phyloP scores from a whole-genome alignment of 1,140 invertebrate species.

The Meloidogyne exigua region DNA sequence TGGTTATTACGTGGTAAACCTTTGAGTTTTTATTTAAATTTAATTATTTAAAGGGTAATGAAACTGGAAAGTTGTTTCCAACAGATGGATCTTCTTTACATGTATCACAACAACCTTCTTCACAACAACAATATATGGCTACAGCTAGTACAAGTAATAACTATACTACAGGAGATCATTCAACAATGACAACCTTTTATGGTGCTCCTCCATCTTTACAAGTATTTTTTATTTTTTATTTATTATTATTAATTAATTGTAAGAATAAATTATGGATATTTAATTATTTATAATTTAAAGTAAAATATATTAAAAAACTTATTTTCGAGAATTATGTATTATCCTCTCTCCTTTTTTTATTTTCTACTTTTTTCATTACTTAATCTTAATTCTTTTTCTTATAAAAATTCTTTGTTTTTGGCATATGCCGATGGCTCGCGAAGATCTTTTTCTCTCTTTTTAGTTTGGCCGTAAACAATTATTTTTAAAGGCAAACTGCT shows the following conservation, averaged over 20 bases:
- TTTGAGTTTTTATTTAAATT: not conserved
- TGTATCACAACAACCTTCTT: not conserved
- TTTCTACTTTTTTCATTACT: not conserved
- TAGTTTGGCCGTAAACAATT: not conserved
- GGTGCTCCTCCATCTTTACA: not conserved
- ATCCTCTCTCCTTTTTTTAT: not conserved
- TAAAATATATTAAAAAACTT: too few relatives aligned
- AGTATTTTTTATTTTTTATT: not conserved
- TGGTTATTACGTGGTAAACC: not conserved
- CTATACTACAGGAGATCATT: not conserved
- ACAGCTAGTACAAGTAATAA: not conserved
- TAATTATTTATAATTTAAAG: too few relatives aligned
- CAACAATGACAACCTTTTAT: not conserved
- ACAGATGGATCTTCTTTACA: not conserved
- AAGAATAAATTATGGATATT: too few relatives aligned
- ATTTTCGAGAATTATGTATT: not conserved
- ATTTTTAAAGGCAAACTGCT: not conserved
- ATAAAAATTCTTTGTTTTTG: not conserved
- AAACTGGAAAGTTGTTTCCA: not conserved
- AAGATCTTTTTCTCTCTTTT: not conserved
- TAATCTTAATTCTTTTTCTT: not conserved
- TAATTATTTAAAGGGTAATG: not conserved
- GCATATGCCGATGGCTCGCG: constrained; percentile 2
- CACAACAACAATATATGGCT: not conserved
- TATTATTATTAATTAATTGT: too few relatives aligned